Conservation (phyloP, 2,113 vertebrate species). For the Nannospalax galili region DNA sequence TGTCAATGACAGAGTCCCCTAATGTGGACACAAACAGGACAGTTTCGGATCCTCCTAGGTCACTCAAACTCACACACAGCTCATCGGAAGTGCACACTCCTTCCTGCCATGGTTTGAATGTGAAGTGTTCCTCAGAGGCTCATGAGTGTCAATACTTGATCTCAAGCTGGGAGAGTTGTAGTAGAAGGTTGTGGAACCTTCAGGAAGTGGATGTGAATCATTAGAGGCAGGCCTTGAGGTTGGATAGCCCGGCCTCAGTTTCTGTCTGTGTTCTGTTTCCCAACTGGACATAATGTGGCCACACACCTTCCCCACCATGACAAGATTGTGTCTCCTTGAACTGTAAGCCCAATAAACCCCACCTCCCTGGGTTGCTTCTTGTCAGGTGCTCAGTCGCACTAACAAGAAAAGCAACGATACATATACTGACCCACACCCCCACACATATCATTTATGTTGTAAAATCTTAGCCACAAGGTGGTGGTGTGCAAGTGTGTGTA, state of each 20-base stretch:
- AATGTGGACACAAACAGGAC: background rate
- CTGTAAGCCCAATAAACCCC: background rate
- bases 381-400: background rate
- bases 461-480: background rate
- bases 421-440: background rate
- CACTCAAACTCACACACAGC: background rate
- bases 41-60: background rate
- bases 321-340: background rate
- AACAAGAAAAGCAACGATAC: background rate
- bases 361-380: background rate
- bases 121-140: background rate
- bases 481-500: no score
- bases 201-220: background rate
- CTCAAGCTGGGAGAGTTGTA: background rate
- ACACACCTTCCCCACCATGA: no score
- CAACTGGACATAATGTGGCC: no score
- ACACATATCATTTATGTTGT: background rate
- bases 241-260: background rate
- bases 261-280: background rate
- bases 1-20: no score
- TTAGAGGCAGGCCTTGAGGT: background rate
- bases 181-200: background rate
- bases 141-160: background rate
- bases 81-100: background rate
- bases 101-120: background rate